Base-by-base conservation (phyloP, 1,140 invertebrate genomes). In the Pogonomyrmex barbatus region DNA sequence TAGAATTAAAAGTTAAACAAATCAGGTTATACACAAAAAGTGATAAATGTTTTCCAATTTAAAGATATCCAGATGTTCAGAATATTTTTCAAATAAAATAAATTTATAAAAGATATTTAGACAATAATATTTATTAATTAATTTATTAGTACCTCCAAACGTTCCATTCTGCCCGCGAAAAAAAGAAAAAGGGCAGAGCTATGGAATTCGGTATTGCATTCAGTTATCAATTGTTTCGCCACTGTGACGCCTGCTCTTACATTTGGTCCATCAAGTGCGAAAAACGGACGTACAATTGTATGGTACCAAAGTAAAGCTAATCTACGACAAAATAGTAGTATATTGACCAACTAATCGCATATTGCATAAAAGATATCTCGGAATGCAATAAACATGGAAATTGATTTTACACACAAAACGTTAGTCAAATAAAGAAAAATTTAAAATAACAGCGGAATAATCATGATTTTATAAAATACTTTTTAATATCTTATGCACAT, bases 271-370 rank as follows among this genome's bases (percentile, higher is more conserved):
- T 97, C 97, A 9, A 97, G 93, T 2, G 96, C 96, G 90, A 97
- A 97, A 92, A 97, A 97, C 50, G 97, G 97, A 47, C 96, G 94
- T 1, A 97, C 96, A 45, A 97, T 97, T 2, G 97, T 97, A 89
- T 97, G 97, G 91, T 97, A 97, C 97, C 97, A 97, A 45, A 97
- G 91, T 56, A 97, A 92, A 0, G 96, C 95, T 83, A 97, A 95
- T 17, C 97, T 97, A 82, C n/a, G 56, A 88, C 33, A 58, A 24
- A 81, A 86, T 36, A 30, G 12, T 68, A n/a, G 17, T 54, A 45
- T n/a, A 56, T n/a, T 70, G n/a, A 42, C 36, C n/a, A 5, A 9
- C 14, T 12, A 65, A 6, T 9, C 12, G 2, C 9, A 12, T 45
- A 42, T 42, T 42, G n/a, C 30, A n/a, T 14, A 30, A 42, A 65